A percentile compares a stretch with the other conserved stretches of the same genome.
Conservation (phyloP, 2,888 invertebrate genomes). For the Sminthurides aquaticus region DNA sequence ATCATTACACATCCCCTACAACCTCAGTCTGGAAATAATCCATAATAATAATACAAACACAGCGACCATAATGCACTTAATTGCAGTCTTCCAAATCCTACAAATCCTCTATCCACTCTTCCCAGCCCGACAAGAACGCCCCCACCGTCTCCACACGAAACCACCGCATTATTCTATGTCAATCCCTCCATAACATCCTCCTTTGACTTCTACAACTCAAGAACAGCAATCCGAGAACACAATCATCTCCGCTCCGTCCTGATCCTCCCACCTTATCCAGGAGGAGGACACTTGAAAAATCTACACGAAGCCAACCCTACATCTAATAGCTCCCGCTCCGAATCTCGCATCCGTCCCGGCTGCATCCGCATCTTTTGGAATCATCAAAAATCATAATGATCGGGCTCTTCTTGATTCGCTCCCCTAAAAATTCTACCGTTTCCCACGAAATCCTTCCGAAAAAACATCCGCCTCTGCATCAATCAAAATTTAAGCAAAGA, state of each 20-base stretch:
- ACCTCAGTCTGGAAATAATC: not conserved
- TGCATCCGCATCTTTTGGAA: too few relatives aligned
- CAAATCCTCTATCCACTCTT: too few relatives aligned
- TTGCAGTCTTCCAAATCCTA: not conserved
- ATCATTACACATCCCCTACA: not conserved
- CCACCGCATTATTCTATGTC: not conserved
- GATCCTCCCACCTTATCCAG: not conserved
- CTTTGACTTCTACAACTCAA: too few relatives aligned
- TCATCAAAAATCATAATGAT: too few relatives aligned
- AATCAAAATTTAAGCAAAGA: not conserved
- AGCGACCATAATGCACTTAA: not conserved
- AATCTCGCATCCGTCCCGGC: too few relatives aligned
- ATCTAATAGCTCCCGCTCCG: too few relatives aligned
- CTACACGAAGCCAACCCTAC: too few relatives aligned
- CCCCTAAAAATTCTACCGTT: not conserved
- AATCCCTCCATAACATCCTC: not conserved
- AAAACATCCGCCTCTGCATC: not conserved
- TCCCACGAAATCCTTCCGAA: not conserved
- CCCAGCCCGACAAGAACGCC: not conserved
- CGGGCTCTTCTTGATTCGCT: too few relatives aligned
- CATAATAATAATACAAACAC: not conserved
- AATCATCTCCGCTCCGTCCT: not conserved
- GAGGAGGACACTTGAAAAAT: not conserved
- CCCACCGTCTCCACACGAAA: not conserved
- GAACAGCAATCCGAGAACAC: not conserved